A percentile compares a stretch with the other conserved stretches of the same genome.
Conservation (phyloP, 2,888 invertebrate species). For the Agrotis exclamationis region DNA sequence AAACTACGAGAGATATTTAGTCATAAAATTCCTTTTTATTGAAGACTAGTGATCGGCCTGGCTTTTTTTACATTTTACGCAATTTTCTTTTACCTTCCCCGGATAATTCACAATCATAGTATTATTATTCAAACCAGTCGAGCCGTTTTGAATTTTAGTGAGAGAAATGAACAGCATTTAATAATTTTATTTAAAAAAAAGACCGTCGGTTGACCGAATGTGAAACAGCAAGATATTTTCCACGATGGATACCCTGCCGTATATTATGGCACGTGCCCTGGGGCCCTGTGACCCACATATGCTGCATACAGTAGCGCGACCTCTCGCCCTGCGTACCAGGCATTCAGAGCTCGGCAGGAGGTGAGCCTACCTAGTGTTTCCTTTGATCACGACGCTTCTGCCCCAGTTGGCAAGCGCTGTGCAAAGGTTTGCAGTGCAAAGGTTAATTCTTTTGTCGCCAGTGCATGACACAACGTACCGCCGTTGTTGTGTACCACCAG, state of each 20-base stretch:
- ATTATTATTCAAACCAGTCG: too few species aligned
- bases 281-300: conserved; percentile 73
- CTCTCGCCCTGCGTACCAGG: conserved; percentile 72
- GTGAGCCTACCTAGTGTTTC: conserved; percentile 73
- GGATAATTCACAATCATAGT: too few species aligned
- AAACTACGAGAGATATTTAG: conserved; percentile 4
- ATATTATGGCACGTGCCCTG: conserved; percentile 63
- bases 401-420: conserved; percentile 78
- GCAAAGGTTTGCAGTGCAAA: conserved; percentile 67
- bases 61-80: too few species aligned
- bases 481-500: conserved; percentile 12
- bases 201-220: conserved; percentile 16
- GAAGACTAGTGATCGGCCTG: background rate
- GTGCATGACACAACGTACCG: conserved; percentile 26
- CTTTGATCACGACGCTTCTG: conserved; percentile 80
- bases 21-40: conserved; percentile 36
- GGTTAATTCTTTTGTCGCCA: conserved; percentile 75
- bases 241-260: conserved; percentile 55
- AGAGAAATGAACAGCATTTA: too few species aligned
- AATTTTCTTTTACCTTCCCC: too few species aligned
- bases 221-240: conserved; percentile 52
- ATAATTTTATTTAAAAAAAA: too few species aligned
- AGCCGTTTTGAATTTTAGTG: too few species aligned
- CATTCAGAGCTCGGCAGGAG: conserved; percentile 78
- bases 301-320: conserved; percentile 52